Evolutionary conservation across 2,888 invertebrate species (phyloP).

Genomic region (Congeria kusceri): DNA sequence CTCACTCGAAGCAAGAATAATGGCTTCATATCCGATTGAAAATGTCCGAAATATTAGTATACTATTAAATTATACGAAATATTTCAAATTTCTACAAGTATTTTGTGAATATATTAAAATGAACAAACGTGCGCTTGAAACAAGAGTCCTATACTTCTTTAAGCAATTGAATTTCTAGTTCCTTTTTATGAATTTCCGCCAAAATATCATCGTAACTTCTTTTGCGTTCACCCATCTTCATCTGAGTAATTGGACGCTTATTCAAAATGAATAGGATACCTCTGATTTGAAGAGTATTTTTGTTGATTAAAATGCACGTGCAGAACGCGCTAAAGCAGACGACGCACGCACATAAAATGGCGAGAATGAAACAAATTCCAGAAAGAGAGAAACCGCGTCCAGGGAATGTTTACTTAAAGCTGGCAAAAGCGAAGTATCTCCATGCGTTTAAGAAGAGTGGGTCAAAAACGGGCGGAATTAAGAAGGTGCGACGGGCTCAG

Average conservation of each 20-base stretch:
- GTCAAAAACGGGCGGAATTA: constrained; percentile 43
- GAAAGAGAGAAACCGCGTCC: not conserved
- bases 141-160: constrained; percentile 30
- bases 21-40: not conserved
- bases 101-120: too few species aligned
- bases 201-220: constrained; percentile 26
- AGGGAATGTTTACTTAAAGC: constrained; percentile 27
- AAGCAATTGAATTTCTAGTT: constrained; percentile 54
- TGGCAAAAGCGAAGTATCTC: constrained; percentile 8
- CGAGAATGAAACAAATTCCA: constrained; percentile 24
- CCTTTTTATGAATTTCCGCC: constrained; percentile 50
- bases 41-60: not conserved
- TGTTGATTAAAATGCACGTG: constrained; percentile 34
- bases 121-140: not conserved
- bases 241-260: constrained; percentile 22
- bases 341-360: constrained; percentile 12
- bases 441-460: constrained; percentile 4
- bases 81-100: too few species aligned
- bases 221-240: constrained; percentile 15
- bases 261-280: not conserved
- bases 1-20: too few species aligned
- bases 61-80: too few species aligned
- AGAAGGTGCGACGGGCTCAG: constrained; percentile 23
- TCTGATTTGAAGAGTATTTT: constrained; percentile 32
- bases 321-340: constrained; percentile 23